Conservation (phyloP, 2,888 invertebrate species). For the Pandemis cinnamomeana region DNA sequence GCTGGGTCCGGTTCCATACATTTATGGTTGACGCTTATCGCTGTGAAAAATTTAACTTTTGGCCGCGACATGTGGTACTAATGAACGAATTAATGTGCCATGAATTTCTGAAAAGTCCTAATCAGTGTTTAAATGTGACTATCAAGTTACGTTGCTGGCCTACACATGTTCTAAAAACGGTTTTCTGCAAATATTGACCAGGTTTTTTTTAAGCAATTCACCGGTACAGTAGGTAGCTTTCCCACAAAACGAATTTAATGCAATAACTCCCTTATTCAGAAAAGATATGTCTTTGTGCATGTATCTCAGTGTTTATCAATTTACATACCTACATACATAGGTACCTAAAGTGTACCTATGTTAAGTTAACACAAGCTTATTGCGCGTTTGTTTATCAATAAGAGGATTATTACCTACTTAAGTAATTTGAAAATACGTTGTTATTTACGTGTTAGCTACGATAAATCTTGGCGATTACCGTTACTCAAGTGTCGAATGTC, state of each 20-base stretch:
- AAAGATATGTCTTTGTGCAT: too few relatives aligned
- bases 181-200: neutral
- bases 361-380: too few relatives aligned
- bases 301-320: too few relatives aligned
- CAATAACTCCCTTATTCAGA: too few relatives aligned
- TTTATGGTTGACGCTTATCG: slow-evolving; percentile 8
- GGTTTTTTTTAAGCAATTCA: neutral
- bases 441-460: slow-evolving; percentile 7
- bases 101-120: slow-evolving; percentile 8
- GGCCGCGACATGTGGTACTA: slow-evolving; percentile 16
- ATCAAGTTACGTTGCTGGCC: neutral
- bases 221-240: too few relatives aligned
- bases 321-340: too few relatives aligned
- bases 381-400: too few relatives aligned
- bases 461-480: slow-evolving; percentile 6
- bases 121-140: neutral
- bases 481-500: neutral
- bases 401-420: too few relatives aligned
- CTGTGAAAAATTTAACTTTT: neutral
- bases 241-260: too few relatives aligned
- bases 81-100: neutral
- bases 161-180: neutral
- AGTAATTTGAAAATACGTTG: neutral
- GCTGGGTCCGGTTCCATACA: slow-evolving; percentile 24
- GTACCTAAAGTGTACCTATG: too few relatives aligned